Evolutionary conservation across 2,888 invertebrate species (phyloP), one percentile per base, ranked within the genome.

Genomic region (Lithophane socia): DNA sequence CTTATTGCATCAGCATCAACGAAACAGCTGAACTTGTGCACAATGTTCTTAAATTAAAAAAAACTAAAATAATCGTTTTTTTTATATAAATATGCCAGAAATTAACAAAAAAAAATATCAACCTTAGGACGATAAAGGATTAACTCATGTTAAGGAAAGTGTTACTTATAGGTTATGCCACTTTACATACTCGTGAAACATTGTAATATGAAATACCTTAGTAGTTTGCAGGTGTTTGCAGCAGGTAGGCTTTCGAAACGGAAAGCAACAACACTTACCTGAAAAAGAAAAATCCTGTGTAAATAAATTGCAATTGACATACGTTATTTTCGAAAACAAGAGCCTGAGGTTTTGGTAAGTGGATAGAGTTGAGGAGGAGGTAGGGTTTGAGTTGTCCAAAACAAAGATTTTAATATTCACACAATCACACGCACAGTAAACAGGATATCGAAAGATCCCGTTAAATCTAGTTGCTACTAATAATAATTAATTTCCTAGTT

Each of bases 241-340:
- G 13, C 16, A 10, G 24, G 21, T 18, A 29, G 29, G 12, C 58
- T 54, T 3, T 9, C 29, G 37, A 47, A 21, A 63, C 16, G 1
- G 29, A n/a, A 65, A 52, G 44, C 37, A 47, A 18, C 42, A 61
- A 16, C 12, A 61, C 42, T 66, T 82, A 82, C 82, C 82, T 82
- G 74, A 42, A 84, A 84, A 56, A 29, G 5, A 67, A 67, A 44
- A 13, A 29, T 24, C 0, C 4, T 16, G 3, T 24, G 18, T 79
- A 5, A 21, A 49, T 79, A 5, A 21, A 49, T n/a, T 58, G 18
- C 21, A 21, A n/a, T 13, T 29, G 18, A 24, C 29, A 21, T 16
- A 29, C 18, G 37, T 7, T 47, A 18, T 44, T 21, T 64, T 47
- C 37, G 13, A 24, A 29, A 29, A 29, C 13, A 21, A 44, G 10